Conservation (phyloP, 2,113 vertebrate genomes). For the Chrysochloris asiatica region DNA sequence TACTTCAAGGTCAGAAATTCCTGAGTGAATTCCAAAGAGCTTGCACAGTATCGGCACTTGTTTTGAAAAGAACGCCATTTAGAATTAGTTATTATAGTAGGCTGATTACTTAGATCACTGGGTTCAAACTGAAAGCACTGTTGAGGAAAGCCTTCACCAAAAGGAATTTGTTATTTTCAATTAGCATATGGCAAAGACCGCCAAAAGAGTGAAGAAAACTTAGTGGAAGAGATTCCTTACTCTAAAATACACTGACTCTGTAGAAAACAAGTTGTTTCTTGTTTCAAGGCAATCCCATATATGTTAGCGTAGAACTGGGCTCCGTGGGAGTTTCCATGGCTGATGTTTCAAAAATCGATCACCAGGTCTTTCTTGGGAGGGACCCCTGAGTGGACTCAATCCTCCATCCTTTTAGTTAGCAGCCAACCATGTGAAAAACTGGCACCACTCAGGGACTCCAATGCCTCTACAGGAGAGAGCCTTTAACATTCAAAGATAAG, state of each 20-base stretch:
- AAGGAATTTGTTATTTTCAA: conserved; percentile 18
- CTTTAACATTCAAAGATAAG: not conserved
- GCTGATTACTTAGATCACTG: not conserved
- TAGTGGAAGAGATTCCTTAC: not conserved
- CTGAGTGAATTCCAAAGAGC: conserved; percentile 41
- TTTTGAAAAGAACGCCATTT: not conserved
- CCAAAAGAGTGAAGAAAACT: conserved; percentile 24
- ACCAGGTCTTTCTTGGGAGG: not conserved
- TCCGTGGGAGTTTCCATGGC: not conserved
- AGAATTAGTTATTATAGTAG: not conserved
- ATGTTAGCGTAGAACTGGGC: not conserved
- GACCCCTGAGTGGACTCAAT: too few species aligned
- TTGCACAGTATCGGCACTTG: not conserved
- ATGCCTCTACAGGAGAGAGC: not conserved
- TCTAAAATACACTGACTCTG: too few species aligned
- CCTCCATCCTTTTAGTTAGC: not conserved
- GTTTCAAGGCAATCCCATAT: not conserved
- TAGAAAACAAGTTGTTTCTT: too few species aligned
- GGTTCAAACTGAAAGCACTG: conserved; percentile 44
- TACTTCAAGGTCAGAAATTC: conserved; percentile 17
- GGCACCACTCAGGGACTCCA: not conserved
- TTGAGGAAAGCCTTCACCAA: not conserved
- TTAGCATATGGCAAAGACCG: not conserved
- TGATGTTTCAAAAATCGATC: not conserved
- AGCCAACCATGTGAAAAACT: not conserved